A percentile compares a stretch with the other conserved stretches of the same genome.
phyloP scores from a whole-genome alignment of 2,797 vertebrate species.

The Tokudaia tokunoshimensis region DNA sequence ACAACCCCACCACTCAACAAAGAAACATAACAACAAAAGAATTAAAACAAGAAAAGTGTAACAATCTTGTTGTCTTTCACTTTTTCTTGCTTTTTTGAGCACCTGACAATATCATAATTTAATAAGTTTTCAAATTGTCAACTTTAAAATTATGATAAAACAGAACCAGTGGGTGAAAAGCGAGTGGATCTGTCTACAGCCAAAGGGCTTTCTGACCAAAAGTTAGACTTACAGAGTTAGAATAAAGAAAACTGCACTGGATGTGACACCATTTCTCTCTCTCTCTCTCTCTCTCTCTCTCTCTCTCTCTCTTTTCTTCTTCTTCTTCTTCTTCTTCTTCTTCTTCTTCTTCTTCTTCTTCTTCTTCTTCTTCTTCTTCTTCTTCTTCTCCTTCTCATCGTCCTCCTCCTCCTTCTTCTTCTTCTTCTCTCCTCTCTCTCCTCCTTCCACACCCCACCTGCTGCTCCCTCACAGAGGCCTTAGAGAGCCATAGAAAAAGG shows the following conservation, averaged over 20 bases:
- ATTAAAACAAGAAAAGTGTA: not conserved
- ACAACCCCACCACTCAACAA: too few relatives aligned
- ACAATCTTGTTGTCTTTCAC: not conserved
- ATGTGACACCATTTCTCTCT: not conserved
- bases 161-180: not conserved
- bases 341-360: too few relatives aligned
- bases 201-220: not conserved
- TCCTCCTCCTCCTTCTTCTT: too few relatives aligned
- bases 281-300: too few relatives aligned
- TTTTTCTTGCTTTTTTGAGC: not conserved
- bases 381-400: too few relatives aligned
- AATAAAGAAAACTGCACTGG: not conserved
- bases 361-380: too few relatives aligned
- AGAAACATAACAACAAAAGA: not conserved
- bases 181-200: not conserved
- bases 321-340: too few relatives aligned
- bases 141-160: constrained; percentile 1
- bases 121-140: not conserved
- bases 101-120: not conserved
- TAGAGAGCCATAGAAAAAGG: not conserved
- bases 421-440: not conserved
- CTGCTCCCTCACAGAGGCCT: not conserved
- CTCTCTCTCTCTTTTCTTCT: not conserved
- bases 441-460: too few relatives aligned
- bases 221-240: constrained; percentile 10